phyloP scores from a whole-genome alignment of 2,888 invertebrate genomes.

The Bombylius major region DNA sequence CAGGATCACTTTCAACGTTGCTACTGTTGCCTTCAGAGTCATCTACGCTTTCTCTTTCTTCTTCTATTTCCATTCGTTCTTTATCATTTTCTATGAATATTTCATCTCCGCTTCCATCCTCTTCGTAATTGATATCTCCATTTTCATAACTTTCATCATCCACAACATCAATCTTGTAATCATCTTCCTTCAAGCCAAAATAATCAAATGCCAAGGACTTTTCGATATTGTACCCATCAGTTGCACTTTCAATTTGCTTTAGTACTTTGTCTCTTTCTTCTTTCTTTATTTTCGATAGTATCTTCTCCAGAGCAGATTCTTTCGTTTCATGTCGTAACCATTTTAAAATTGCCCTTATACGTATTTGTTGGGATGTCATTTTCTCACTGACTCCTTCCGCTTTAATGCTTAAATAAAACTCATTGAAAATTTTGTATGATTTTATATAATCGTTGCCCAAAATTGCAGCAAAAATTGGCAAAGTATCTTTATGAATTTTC shows the following conservation, averaged over 20 bases:
- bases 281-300: conserved; percentile 49
- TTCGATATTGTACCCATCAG: conserved; percentile 49
- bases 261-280: conserved; percentile 41
- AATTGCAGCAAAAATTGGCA: conserved; percentile 70
- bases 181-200: conserved; percentile 34
- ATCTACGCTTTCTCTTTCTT: no score
- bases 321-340: conserved; percentile 65
- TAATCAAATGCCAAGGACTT: conserved; percentile 46
- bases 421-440: conserved; percentile 45
- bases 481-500: conserved; percentile 48
- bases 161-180: conserved; percentile 2
- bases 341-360: conserved; percentile 55
- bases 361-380: conserved; percentile 48
- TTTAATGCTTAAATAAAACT: conserved; percentile 53
- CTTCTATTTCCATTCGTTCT: no score
- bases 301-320: conserved; percentile 54
- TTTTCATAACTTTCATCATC: conserved; percentile 14
- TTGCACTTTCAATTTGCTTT: conserved; percentile 46
- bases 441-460: conserved; percentile 84
- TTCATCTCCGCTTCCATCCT: no score
- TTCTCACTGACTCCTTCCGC: conserved; percentile 34
- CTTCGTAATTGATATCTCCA: conserved; percentile 9
- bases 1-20: no score
- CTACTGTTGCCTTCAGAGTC: no score
- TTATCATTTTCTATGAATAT: no score